A percentile compares a stretch with the other conserved stretches of the same genome.
Conservation (phyloP, 2,888 invertebrate species). For the Cephus spinipes region DNA sequence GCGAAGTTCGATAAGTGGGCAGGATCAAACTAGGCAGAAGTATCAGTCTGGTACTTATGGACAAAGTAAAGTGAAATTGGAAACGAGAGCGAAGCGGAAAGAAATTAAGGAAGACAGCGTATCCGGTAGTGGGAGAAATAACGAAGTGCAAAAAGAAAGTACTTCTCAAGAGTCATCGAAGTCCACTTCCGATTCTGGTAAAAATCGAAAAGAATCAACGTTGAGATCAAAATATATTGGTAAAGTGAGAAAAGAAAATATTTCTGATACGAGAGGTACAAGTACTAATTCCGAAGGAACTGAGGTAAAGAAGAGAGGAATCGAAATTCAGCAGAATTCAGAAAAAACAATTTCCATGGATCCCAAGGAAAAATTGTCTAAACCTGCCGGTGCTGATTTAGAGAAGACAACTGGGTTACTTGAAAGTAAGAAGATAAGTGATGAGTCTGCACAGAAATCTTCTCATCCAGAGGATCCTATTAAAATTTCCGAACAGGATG, state of each 20-base stretch:
- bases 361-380: neutral
- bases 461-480: neutral
- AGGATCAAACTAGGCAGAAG: constrained; percentile 32
- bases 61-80: constrained; percentile 35
- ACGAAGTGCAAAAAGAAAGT: neutral
- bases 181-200: neutral
- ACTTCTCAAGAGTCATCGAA: neutral
- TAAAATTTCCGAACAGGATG: neutral
- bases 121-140: neutral
- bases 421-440: neutral
- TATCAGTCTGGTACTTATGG: constrained; percentile 12
- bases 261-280: neutral
- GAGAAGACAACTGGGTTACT: neutral
- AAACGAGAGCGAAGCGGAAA: constrained; percentile 32
- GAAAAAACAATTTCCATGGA: neutral
- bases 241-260: neutral
- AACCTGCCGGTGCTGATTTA: neutral
- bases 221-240: neutral
- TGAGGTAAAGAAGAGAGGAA: neutral
- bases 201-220: neutral
- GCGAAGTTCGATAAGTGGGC: constrained; percentile 3
- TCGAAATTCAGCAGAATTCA: neutral
- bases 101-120: constrained; percentile 22
- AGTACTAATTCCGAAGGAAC: neutral
- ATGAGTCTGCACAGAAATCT: neutral